phyloP scores from a whole-genome alignment of 2,888 invertebrate species.

The Siphonodentalium dalli region DNA sequence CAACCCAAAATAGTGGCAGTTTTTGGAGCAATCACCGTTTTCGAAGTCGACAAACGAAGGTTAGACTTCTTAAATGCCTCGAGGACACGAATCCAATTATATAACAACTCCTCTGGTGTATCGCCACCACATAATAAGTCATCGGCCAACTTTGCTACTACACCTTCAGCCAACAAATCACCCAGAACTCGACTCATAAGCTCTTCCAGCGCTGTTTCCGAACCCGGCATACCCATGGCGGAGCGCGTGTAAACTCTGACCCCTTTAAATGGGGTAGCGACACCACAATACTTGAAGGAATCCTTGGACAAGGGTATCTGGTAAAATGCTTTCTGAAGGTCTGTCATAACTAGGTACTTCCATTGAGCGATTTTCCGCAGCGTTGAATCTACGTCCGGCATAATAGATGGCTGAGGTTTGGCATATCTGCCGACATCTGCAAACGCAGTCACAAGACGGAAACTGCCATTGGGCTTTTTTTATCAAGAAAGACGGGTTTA shows the following conservation, averaged over 20 bases:
- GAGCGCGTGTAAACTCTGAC: slow-evolving; percentile 27
- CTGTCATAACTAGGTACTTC: slow-evolving; percentile 28
- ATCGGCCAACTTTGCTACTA: slow-evolving; percentile 18
- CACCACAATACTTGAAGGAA: slow-evolving; percentile 31
- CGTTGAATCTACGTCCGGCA: too few relatives aligned
- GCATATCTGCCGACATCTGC: too few relatives aligned
- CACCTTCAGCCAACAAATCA: slow-evolving; percentile 12
- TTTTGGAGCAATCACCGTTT: too few relatives aligned
- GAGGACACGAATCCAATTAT: slow-evolving; percentile 11
- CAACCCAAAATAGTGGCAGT: neutral
- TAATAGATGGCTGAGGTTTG: too few relatives aligned
- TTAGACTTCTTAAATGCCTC: slow-evolving; percentile 5
- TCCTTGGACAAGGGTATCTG: slow-evolving; percentile 28
- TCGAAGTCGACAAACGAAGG: too few relatives aligned
- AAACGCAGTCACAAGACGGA: too few relatives aligned
- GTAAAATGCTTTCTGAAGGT: slow-evolving; percentile 32
- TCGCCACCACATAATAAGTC: slow-evolving; percentile 20
- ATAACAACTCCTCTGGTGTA: slow-evolving; percentile 7
- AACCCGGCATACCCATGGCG: slow-evolving; percentile 39
- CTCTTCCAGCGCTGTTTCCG: slow-evolving; percentile 37
- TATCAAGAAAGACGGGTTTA: too few relatives aligned
- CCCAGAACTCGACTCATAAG: slow-evolving; percentile 28
- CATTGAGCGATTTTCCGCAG: slow-evolving; percentile 19
- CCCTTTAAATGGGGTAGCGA: slow-evolving; percentile 28
- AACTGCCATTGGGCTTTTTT: too few relatives aligned